Conservation (phyloP, 2,888 invertebrate species). For the Standfussiana lucernea region DNA sequence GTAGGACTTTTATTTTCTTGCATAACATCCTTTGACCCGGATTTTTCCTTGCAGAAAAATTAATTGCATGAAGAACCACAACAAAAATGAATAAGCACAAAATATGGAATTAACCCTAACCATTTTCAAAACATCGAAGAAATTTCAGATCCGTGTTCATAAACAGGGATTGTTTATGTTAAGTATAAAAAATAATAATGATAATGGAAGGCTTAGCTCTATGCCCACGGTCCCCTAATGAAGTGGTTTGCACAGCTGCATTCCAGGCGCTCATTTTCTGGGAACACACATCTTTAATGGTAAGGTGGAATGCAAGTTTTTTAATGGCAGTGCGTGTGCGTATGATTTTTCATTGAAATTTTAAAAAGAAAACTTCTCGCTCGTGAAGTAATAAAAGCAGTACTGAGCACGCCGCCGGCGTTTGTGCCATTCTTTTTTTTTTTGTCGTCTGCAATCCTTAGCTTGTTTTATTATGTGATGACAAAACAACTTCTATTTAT, state of each 20-base stretch:
- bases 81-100: background rate
- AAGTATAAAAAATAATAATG: constrained; percentile 44
- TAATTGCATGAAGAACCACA: background rate
- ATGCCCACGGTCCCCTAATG: constrained; percentile 78
- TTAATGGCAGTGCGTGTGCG: constrained; percentile 75
- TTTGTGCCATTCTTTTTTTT: constrained; percentile 77
- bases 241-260: constrained; percentile 82
- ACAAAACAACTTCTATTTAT: constrained; percentile 80
- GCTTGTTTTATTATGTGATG: constrained; percentile 82
- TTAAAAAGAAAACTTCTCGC: constrained; percentile 80
- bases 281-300: constrained; percentile 83
- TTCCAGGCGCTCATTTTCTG: constrained; percentile 85
- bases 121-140: background rate
- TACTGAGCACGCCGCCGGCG: constrained; percentile 75
- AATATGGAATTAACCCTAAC: background rate
- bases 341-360: constrained; percentile 89
- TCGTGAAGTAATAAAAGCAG: constrained; percentile 79
- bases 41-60: background rate
- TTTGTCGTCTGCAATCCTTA: constrained; percentile 81
- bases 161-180: constrained; percentile 2
- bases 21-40: too few species aligned
- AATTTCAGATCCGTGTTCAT: background rate
- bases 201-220: constrained; percentile 55
- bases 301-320: constrained; percentile 84
- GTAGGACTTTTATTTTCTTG: background rate